Evolutionary conservation across 2,113 vertebrate species (phyloP), one percentile per base, ranked within the genome.

Genomic region (Labeo rohita): DNA sequence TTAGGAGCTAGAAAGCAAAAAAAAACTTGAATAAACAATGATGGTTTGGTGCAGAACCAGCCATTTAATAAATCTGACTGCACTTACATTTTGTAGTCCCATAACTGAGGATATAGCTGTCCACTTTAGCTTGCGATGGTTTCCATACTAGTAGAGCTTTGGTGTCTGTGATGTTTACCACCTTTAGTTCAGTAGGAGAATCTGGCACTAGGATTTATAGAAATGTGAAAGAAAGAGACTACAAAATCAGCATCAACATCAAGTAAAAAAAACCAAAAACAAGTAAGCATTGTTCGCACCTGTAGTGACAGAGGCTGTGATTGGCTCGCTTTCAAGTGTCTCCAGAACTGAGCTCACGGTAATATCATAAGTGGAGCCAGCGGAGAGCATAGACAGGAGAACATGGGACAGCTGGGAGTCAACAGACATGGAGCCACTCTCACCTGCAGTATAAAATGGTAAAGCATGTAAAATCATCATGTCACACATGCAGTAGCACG

Each of bases 121-220:
- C 96, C 23, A 97, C 96, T 6, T 95, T 95, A 9, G 93, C 93
- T 84, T 93, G 84, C 78, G 94, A 92, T 3, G 96, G 93, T 1
- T 91, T 95, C 97, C 97, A 98, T 45, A 92, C 93, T 72, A 98
- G 90, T 86, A 96, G 49, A 11, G 97, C 94, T 1, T 92, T 95
- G 34, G 91, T 94, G 21, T 96, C 94, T 0, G 96, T 96, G 80
- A 98, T 85, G 59, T 96, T 96, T 72, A 95, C 21, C 0, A 93
- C 95, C 11, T 92, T 93, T 18, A 98, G 92, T 59, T 93, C 88
- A 3, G 93, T 94, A 65, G 97, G 96, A 23, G 96, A 94, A 0
- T 96, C 96, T 0, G 96, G 96, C n/a, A 96, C 97, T 97, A 85
- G 23, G 88, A 77, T 43, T 52, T 36, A 4, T 21, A 52, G n/a